Conservation (phyloP, 2,888 invertebrate genomes). For the Ctenicera cuprea region DNA sequence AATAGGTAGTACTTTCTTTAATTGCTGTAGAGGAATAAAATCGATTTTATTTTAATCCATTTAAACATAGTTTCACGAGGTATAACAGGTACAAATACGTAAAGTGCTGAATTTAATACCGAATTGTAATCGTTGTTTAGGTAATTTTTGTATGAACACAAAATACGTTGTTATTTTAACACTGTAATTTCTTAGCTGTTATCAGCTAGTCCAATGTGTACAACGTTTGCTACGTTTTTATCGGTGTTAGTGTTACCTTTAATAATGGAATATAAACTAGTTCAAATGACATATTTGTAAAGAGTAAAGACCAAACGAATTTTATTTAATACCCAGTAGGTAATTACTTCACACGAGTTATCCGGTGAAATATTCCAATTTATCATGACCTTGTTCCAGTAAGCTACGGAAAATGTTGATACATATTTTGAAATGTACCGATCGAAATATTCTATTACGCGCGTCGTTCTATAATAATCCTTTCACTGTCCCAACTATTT, state of each 20-base stretch:
- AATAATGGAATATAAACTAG: slow-evolving; percentile 29
- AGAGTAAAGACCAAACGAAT: not conserved
- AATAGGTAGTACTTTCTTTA: too few species aligned
- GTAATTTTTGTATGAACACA: not conserved
- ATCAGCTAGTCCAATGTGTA: slow-evolving; percentile 5
- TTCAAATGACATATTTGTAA: not conserved
- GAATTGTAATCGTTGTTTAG: not conserved
- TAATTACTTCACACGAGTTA: slow-evolving; percentile 34
- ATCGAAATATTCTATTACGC: slow-evolving; percentile 31
- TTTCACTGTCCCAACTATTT: slow-evolving; percentile 40
- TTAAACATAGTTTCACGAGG: too few species aligned
- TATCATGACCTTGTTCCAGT: slow-evolving; percentile 46
- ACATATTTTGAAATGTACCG: slow-evolving; percentile 21
- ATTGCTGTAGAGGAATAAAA: too few species aligned
- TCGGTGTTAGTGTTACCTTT: not conserved
- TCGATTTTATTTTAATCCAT: too few species aligned
- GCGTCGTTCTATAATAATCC: slow-evolving; percentile 36
- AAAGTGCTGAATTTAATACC: not conserved
- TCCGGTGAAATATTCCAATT: slow-evolving; percentile 24
- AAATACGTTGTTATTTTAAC: slow-evolving; percentile 7
- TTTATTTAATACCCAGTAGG: slow-evolving; percentile 11
- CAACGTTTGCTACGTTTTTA: slow-evolving; percentile 9
- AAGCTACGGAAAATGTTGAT: slow-evolving; percentile 28
- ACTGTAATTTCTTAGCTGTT: slow-evolving; percentile 22
- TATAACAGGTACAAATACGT: too few species aligned